Evolutionary conservation across 2,797 vertebrate genomes (phyloP), one percentile per base, ranked within the genome.

Genomic region (Lerista edwardsae): DNA sequence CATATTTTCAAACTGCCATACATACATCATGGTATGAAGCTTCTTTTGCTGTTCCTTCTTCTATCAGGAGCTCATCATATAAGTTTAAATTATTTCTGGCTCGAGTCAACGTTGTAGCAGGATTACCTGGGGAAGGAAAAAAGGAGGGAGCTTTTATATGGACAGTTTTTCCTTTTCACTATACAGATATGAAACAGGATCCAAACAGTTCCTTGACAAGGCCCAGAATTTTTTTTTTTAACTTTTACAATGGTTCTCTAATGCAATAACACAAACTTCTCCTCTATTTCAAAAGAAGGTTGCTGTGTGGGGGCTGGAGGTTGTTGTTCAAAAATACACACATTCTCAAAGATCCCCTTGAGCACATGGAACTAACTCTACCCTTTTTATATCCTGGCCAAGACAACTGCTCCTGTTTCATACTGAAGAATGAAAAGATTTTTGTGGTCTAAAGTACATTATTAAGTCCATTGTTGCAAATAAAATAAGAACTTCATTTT

Each of bases 31-130:
- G 95, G 88, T 97, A 97, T 11, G 96, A 97, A 1, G 97, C 94
- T 82, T 98, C 97, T 90, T 96, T 98, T 91, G 96, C 97, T 89
- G 96, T 97, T 90, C 97, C 97, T 94, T 99, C 98, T 95, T 99
- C 97, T 85, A 97, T 97, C 80, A 99, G 86, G 39, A 99, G 92
- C 90, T 99, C 98, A 94, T 99, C 98, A 94, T 98, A 99, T 47
- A 99, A 96, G 94, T 99, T 98, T 94, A 99, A 96, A 23, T 97
- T 96, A 84, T 96, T 97, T 91, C 91, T 95, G 84, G 89, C 79
- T 59, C 96, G 95, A 51, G 92, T 93, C 79, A 91, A 80, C 74
- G 76, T 89, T 84, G 92, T 72, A 82, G 91, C 59, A 51, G 93
- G 78, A 84, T 83, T 95, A 2, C 94, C 97, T 98, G 91, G 19